Evolutionary conservation across 1,140 invertebrate genomes (phyloP), one percentile per base, ranked within the genome.

Genomic region (Zaprionus capensis): DNA sequence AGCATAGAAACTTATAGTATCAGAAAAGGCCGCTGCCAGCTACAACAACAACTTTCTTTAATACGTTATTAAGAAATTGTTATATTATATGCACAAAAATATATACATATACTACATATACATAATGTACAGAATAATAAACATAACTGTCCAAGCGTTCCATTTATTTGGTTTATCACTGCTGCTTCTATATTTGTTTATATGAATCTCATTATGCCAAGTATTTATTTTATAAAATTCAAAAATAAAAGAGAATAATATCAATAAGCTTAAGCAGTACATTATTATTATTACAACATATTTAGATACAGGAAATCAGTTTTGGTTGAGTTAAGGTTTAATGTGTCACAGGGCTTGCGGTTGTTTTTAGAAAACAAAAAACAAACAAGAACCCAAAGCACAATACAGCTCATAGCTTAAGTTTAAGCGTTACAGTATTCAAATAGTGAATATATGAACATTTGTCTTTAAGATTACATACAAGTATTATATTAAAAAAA

Each of bases 161-260:
- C 15, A 12, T 49, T 41, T 49, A 71, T 66, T 64, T 34, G 31
- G 26, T 56, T 56, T 7, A 71, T 20, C 51, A 26, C 22, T 31
- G 26, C 9, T 38, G 34, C 26, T 41, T 56, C 17, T 28, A 44
- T 56, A 31, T 58, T 58, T 6, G 14, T 34, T 55, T 38, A 38
- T 11, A 56, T 26, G 11, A 73, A 68, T 73, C 46, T 73, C 44
- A 61, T 68, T 73, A 34, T 64, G 71, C 56, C 64, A 73, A 62
- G 22, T 58, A 38, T 64, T 70, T 71, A 44, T 70, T 56, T 69
- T 70, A 22, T 64, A 36, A 4, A 34, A 59, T 28, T 63, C 6
- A 58, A 65, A 44, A 76, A 66, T 59, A 76, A 55, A 71, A n/a
- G 34, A 53, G 24, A 26, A 58, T 31, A 34, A 44, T 71, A 59